phyloP scores from a whole-genome alignment of 2,797 vertebrate species.

The Anguilla megastoma region DNA sequence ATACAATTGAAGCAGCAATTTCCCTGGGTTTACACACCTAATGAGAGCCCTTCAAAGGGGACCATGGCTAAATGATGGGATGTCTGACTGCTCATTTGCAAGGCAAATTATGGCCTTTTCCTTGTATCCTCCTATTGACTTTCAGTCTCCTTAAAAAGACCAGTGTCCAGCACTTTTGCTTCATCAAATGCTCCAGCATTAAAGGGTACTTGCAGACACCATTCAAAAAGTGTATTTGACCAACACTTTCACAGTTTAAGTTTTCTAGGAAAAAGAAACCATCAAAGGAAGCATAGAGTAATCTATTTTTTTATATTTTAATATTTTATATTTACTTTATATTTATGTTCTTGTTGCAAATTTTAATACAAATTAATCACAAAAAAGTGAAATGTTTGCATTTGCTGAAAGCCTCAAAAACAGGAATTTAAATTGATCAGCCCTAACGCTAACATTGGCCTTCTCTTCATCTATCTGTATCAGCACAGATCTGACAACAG shows the following conservation, averaged over 20 bases:
- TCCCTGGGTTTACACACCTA: conserved; percentile 7
- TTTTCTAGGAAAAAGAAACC: background rate
- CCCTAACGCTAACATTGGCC: no score
- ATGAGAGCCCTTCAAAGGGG: background rate
- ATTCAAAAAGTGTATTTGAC: background rate
- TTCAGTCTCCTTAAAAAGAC: background rate
- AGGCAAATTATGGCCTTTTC: background rate
- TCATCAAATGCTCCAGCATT: background rate
- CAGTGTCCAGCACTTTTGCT: background rate
- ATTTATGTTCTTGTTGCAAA: no score
- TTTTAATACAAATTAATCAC: no score
- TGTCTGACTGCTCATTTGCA: conserved; percentile 6
- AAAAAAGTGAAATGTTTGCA: no score
- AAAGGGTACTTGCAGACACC: background rate
- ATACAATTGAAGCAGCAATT: background rate
- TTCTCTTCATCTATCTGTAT: no score
- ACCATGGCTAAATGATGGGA: background rate
- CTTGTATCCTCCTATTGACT: background rate
- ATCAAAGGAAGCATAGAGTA: background rate
- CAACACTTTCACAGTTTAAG: background rate
- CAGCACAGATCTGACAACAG: no score
- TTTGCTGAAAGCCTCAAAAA: no score
- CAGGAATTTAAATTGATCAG: no score
- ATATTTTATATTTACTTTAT: no score
- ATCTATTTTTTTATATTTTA: no score